Percentiles rank a stretch among this genome's conserved stretches.
These are phyloP conservation scores for Pseudobourletiella spinata DNA, from an alignment of 1,140 invertebrate genomes.

Conservation along the genomic window DNA sequence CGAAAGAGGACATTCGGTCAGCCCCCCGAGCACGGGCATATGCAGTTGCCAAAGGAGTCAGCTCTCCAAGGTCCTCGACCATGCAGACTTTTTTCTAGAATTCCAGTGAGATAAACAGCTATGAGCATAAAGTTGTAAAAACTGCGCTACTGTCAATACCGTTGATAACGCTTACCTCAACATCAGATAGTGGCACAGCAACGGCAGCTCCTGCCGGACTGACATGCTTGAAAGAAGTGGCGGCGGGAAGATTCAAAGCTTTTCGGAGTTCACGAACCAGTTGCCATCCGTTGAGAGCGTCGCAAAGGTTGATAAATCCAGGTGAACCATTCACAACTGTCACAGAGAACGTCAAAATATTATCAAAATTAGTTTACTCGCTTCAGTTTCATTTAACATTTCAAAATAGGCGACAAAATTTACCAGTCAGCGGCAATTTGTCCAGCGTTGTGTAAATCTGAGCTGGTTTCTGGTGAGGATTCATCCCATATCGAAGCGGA, in stretches of 20 bases:
- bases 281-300: slow-evolving; percentile 96
- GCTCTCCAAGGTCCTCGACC: slow-evolving; percentile 71
- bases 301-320: slow-evolving; percentile 94
- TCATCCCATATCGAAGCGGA: slow-evolving; percentile 90
- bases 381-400: too few species aligned
- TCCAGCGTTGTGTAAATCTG: slow-evolving; percentile 76
- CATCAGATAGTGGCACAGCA: slow-evolving; percentile 60
- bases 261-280: slow-evolving; percentile 78
- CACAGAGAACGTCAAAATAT: too few species aligned
- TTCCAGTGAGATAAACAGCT: slow-evolving; percentile 13
- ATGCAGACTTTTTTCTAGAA: slow-evolving; percentile 78
- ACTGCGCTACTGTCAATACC: too few species aligned
- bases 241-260: slow-evolving; percentile 74
- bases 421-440: slow-evolving; percentile 71
- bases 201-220: slow-evolving; percentile 93
- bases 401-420: too few species aligned
- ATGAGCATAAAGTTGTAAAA: too few species aligned
- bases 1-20: slow-evolving; percentile 98
- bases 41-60: slow-evolving; percentile 83
- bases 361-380: too few species aligned
- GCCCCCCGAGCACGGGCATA: slow-evolving; percentile 94
- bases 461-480: slow-evolving; percentile 94
- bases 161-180: too few species aligned
- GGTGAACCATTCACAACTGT: slow-evolving; percentile 85
- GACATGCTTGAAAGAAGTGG: slow-evolving; percentile 96